Evolutionary conservation across 2,888 invertebrate species (phyloP).

Genomic region (Xylota sylvarum): DNA sequence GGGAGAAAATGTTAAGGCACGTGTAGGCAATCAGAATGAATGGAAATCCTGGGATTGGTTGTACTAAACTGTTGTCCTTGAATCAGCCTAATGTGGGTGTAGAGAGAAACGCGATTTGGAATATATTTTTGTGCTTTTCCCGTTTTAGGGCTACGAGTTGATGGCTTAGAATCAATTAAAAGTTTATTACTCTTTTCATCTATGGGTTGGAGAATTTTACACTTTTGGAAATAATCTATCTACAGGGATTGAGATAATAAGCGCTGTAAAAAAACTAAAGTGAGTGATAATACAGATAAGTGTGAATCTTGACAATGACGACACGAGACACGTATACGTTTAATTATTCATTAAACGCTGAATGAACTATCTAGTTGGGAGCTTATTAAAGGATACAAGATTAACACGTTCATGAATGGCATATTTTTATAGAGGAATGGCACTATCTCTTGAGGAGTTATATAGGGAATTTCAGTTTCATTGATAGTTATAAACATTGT

Average conservation of each 20-base stretch:
- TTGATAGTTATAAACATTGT: neutral
- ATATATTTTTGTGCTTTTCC: neutral
- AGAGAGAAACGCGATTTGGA: slow-evolving; percentile 11
- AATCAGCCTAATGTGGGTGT: neutral
- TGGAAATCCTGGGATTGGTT: slow-evolving; percentile 56
- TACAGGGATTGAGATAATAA: slow-evolving; percentile 4
- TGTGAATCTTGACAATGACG: neutral
- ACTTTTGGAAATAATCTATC: slow-evolving; percentile 21
- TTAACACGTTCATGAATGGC: neutral
- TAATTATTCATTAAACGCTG: slow-evolving; percentile 7
- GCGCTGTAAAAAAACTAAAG: slow-evolving; percentile 42
- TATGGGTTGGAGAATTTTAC: slow-evolving; percentile 3
- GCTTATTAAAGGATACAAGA: neutral
- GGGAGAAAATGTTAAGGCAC: slow-evolving; percentile 51
- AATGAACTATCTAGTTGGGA: neutral
- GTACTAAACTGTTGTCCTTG: slow-evolving; percentile 46
- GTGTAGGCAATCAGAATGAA: slow-evolving; percentile 69
- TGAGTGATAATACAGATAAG: slow-evolving; percentile 18
- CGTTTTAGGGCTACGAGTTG: neutral
- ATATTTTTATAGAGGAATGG: neutral
- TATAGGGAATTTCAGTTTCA: neutral
- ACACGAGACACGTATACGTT: neutral
- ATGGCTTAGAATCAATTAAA: slow-evolving; percentile 1
- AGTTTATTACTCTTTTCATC: slow-evolving; percentile 29
- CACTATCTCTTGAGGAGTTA: neutral